phyloP scores from a whole-genome alignment of 2,888 invertebrate species.

The Rhingia rostrata region DNA sequence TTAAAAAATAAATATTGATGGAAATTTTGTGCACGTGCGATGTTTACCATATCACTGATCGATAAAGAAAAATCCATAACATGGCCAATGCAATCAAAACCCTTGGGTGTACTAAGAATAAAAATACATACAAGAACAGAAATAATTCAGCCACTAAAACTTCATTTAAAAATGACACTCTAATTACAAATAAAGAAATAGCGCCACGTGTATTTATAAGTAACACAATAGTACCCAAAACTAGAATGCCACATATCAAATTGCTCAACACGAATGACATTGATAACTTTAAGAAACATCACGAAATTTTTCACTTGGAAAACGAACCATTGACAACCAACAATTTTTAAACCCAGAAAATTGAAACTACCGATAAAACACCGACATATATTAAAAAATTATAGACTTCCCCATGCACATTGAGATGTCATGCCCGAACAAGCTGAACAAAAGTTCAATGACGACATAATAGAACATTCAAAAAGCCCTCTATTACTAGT shows the following conservation, averaged over 20 bases:
- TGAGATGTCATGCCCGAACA: not conserved
- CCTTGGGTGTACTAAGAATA: not conserved
- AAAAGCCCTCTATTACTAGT: constrained; percentile 10
- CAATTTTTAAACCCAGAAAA: constrained; percentile 30
- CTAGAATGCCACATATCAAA: not conserved
- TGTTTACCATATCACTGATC: not conserved
- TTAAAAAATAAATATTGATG: not conserved
- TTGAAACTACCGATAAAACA: constrained; percentile 25
- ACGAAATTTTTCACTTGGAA: constrained; percentile 25
- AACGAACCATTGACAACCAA: constrained; percentile 30
- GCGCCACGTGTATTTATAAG: no score
- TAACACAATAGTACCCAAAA: not conserved
- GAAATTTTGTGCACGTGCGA: no score
- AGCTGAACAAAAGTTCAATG: not conserved
- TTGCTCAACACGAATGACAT: not conserved
- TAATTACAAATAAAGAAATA: no score
- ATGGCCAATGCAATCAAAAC: constrained; percentile 1
- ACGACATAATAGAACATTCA: constrained; percentile 22
- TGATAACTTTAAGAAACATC: constrained; percentile 20
- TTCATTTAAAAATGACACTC: no score
- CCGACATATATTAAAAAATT: constrained; percentile 27
- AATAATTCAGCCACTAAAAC: no score
- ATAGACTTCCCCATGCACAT: constrained; percentile 26
- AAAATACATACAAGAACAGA: constrained; percentile 3
- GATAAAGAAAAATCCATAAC: not conserved